These are phyloP conservation scores for Nemoura dubitans DNA, from an alignment of 2,888 invertebrate species.

Conservation along the genomic window DNA sequence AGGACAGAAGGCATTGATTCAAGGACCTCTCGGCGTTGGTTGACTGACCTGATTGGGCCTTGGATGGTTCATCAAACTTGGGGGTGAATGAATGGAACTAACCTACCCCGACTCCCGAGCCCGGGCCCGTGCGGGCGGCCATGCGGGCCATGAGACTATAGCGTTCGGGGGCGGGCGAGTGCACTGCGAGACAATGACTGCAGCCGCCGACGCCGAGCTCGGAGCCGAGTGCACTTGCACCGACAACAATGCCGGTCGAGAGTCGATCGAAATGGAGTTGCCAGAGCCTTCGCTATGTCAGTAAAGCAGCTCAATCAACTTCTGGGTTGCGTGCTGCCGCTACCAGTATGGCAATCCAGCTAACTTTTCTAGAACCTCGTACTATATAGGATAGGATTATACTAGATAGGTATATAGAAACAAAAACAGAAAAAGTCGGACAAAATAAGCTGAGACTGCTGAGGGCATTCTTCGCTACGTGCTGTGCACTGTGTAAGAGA, in stretches of 20 bases:
- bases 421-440: conserved; percentile 23
- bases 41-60: conserved; percentile 30
- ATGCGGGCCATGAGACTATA: neutral
- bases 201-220: too few relatives aligned
- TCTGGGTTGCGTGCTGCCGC: neutral
- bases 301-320: conserved; percentile 41
- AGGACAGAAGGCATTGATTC: neutral
- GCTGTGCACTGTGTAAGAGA: conserved; percentile 42
- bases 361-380: conserved; percentile 8
- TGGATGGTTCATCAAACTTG: conserved; percentile 26
- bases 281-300: conserved; percentile 18
- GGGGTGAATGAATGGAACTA: conserved; percentile 13
- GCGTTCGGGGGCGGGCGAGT: neutral
- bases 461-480: conserved; percentile 32
- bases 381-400: conserved; percentile 28
- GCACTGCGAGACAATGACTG: neutral
- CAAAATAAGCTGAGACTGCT: conserved; percentile 15
- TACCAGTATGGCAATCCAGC: neutral
- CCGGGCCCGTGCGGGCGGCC: conserved; percentile 13
- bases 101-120: conserved; percentile 30
- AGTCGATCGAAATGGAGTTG: neutral
- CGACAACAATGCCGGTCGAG: neutral
- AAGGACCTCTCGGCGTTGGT: conserved; percentile 10
- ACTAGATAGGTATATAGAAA: neutral
- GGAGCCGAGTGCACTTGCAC: neutral